phyloP scores from a whole-genome alignment of 2,113 vertebrate species.

The Ptilonorhynchus violaceus region DNA sequence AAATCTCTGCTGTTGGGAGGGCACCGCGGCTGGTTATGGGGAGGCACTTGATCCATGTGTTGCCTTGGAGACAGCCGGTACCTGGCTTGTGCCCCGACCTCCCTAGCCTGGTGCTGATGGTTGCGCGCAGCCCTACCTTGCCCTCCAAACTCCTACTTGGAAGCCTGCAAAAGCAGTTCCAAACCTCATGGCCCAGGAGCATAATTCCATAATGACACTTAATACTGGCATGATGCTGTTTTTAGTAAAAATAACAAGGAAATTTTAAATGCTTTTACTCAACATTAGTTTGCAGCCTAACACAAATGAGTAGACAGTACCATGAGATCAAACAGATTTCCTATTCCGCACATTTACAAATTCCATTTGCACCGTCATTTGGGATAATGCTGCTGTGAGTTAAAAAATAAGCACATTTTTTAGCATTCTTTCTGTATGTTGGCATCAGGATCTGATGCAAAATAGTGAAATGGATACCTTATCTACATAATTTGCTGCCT shows the following conservation, averaged over 20 bases:
- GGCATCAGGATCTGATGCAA: neutral
- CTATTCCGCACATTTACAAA: neutral
- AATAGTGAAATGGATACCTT: neutral
- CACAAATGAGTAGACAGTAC: neutral
- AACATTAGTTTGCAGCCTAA: neutral
- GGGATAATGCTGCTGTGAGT: neutral
- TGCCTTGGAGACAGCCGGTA: neutral
- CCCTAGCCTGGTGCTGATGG: neutral
- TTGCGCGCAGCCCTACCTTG: accelerated
- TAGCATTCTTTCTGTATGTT: neutral
- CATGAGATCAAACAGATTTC: neutral
- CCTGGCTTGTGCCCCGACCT: neutral
- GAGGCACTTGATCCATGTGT: accelerated
- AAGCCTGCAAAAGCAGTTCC: neutral
- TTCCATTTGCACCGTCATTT: neutral
- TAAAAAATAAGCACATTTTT: neutral
- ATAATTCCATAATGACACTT: neutral
- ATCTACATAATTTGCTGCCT: neutral
- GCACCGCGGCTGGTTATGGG: neutral
- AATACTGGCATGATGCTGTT: neutral
- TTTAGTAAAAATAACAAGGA: neutral
- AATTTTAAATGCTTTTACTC: neutral
- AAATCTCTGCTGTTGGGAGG: neutral
- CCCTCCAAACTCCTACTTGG: neutral
- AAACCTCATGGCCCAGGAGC: neutral